Percentiles rank a stretch among this genome's conserved stretches.
These are phyloP conservation scores for Rallus limicola DNA, from an alignment of 2,113 vertebrate species.

Conservation along the genomic window DNA sequence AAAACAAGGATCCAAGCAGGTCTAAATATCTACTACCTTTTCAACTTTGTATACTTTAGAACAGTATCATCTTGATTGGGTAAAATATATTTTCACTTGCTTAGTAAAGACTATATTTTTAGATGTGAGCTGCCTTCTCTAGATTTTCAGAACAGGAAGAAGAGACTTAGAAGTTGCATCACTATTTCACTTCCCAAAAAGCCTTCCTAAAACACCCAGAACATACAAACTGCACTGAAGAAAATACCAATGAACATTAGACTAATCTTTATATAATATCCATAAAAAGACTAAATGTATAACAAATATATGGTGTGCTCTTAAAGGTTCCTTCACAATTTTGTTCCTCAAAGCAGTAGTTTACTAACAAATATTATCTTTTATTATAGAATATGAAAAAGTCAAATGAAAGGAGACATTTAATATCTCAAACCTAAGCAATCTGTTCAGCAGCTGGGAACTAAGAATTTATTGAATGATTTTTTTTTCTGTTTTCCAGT, in stretches of 20 bases:
- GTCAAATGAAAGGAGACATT: not conserved
- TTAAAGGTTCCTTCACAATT: not conserved
- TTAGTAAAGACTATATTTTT: not conserved
- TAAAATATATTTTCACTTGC: not conserved
- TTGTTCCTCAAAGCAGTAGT: not conserved
- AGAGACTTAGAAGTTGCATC: not conserved
- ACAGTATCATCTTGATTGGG: not conserved
- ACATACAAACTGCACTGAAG: not conserved
- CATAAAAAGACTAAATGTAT: not conserved
- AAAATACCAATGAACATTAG: not conserved
- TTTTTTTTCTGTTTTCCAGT: not conserved
- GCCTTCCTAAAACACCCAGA: not conserved
- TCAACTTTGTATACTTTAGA: not conserved
- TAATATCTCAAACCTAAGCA: not conserved
- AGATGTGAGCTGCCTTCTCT: not conserved
- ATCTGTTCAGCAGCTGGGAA: not conserved
- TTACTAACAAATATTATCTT: not conserved
- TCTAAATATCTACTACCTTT: not conserved
- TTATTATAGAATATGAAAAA: not conserved
- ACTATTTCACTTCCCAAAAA: not conserved
- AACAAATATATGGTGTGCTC: not conserved
- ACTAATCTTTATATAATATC: not conserved
- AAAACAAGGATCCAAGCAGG: not conserved
- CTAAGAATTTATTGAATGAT: not conserved
- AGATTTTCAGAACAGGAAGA: not conserved